These are phyloP conservation scores for Thalassoma bifasciatum DNA, from an alignment of 2,113 vertebrate genomes.

Conservation along the genomic window DNA sequence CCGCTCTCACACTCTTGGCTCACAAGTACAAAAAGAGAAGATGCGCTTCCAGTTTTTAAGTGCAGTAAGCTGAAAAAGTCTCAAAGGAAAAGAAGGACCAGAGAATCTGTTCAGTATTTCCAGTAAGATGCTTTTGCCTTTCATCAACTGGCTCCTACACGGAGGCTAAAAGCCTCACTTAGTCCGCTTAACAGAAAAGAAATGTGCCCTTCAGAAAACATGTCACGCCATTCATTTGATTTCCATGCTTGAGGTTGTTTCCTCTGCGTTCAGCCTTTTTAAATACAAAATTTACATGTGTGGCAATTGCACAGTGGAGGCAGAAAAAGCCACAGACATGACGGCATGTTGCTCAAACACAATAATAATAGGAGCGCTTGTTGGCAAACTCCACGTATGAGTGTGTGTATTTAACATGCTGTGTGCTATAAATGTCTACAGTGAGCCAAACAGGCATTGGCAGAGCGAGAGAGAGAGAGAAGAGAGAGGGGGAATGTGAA, in stretches of 20 bases:
- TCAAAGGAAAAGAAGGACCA: conserved; percentile 47
- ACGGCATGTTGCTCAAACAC: conserved; percentile 59
- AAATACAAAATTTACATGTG: conserved; percentile 78
- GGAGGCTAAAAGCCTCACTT: conserved; percentile 35
- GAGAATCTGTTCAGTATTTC: conserved; percentile 45
- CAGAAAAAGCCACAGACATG: conserved; percentile 57
- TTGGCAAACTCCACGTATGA: conserved; percentile 53
- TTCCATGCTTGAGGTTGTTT: conserved; percentile 63
- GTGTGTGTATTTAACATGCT: conserved; percentile 75
- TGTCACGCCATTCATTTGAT: conserved; percentile 46
- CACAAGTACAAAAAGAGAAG: conserved; percentile 73
- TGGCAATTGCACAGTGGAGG: conserved; percentile 71
- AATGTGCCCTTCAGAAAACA: conserved; percentile 52
- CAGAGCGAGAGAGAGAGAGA: conserved; percentile 60
- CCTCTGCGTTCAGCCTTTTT: conserved; percentile 58
- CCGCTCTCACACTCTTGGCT: conserved; percentile 69
- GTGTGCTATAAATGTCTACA: conserved; percentile 73
- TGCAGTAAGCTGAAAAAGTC: conserved; percentile 74
- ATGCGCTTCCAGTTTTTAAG: conserved; percentile 72
- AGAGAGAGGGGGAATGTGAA: conserved; percentile 38
- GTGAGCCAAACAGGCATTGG: conserved; percentile 77
- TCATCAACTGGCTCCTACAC: conserved; percentile 45
- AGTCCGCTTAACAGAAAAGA: conserved; percentile 57
- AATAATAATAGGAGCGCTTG: conserved; percentile 61
- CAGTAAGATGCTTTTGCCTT: conserved; percentile 45